These are phyloP conservation scores for Etheostoma nigrum DNA, from an alignment of 2,797 vertebrate species.

Conservation along the genomic window DNA sequence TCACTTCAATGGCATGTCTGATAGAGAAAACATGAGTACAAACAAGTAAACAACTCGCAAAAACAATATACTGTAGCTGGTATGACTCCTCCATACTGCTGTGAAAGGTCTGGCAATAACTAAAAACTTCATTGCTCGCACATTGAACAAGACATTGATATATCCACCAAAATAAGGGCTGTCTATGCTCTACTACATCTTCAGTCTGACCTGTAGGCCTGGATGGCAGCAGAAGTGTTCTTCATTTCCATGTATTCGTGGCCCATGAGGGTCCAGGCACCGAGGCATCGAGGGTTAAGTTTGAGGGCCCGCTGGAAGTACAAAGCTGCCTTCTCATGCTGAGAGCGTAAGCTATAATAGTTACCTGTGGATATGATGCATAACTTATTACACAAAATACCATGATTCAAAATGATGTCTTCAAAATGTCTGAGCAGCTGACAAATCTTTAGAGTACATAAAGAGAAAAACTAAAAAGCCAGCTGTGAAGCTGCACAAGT, in stretches of 20 bases:
- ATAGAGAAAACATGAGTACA: background rate
- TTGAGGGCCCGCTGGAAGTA: constrained; percentile 99
- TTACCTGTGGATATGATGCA: constrained; percentile 86
- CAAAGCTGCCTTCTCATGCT: constrained; percentile 98
- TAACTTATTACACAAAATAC: background rate
- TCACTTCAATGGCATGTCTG: constrained; percentile 98
- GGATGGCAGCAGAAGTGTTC: constrained; percentile 98
- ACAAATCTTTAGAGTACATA: background rate
- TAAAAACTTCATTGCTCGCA: background rate
- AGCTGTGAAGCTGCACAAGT: background rate
- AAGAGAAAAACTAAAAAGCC: background rate
- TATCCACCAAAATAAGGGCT: no score
- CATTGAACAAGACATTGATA: background rate
- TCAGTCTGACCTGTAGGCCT: constrained; percentile 92
- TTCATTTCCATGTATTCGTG: constrained; percentile 99
- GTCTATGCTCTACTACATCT: background rate
- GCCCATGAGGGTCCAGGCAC: constrained; percentile 99
- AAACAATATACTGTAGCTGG: background rate
- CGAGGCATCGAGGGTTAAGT: constrained; percentile 96
- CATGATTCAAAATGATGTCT: background rate
- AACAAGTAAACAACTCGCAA: background rate
- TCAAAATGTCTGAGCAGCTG: background rate
- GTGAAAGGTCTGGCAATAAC: background rate
- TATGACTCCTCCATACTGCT: background rate
- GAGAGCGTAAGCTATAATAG: constrained; percentile 98